These are phyloP conservation scores for Lacanobia wlatinum DNA, from an alignment of 2,888 invertebrate species.

Conservation along the genomic window DNA sequence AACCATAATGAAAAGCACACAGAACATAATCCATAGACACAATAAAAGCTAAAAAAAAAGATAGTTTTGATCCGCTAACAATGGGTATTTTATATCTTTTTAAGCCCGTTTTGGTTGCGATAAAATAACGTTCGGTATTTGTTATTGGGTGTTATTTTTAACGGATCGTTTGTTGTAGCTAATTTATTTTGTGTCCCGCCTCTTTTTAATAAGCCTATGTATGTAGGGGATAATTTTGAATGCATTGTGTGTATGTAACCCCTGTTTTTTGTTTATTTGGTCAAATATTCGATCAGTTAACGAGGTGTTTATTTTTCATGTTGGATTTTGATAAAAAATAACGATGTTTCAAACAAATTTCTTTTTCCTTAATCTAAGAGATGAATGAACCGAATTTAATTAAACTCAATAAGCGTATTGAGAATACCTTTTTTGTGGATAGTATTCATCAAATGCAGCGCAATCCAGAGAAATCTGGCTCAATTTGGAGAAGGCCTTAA, in stretches of 20 bases:
- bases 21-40: conserved; percentile 67
- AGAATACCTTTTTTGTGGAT: too few relatives aligned
- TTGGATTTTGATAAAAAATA: background rate
- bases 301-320: background rate
- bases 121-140: conserved; percentile 56
- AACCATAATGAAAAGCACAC: conserved; percentile 66
- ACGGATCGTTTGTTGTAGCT: conserved; percentile 37
- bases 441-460: too few relatives aligned
- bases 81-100: conserved; percentile 59
- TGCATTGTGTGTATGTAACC: background rate
- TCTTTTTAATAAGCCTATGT: conserved; percentile 34
- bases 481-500: too few relatives aligned
- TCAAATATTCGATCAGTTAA: background rate
- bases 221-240: conserved; percentile 35
- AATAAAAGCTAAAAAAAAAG: conserved; percentile 64
- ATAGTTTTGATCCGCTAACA: conserved; percentile 71
- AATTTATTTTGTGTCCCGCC: conserved; percentile 47
- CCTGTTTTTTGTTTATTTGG: background rate
- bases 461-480: too few relatives aligned
- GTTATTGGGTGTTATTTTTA: conserved; percentile 56
- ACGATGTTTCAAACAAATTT: too few relatives aligned
- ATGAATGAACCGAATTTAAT: too few relatives aligned
- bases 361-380: too few relatives aligned
- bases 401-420: too few relatives aligned
- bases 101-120: conserved; percentile 52